Conservation (phyloP, 2,888 invertebrate genomes). For the Lasioglossum malachurum region DNA sequence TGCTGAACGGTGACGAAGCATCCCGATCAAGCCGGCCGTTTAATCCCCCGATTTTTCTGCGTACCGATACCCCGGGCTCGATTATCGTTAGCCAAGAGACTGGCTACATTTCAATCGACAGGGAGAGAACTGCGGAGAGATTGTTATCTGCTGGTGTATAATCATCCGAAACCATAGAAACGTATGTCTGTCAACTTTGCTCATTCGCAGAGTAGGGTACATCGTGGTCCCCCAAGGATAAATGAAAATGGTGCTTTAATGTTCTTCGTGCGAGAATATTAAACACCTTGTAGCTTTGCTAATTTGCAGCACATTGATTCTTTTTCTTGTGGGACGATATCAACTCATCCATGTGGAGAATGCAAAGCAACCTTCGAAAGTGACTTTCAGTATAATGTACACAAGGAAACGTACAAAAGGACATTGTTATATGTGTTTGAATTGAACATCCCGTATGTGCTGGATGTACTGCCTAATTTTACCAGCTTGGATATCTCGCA, state of each 20-base stretch:
- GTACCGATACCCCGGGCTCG: slow-evolving; percentile 7
- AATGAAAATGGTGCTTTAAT: not conserved
- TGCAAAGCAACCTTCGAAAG: too few relatives aligned
- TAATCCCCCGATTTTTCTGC: slow-evolving; percentile 44
- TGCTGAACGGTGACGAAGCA: slow-evolving; percentile 43
- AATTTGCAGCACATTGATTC: not conserved
- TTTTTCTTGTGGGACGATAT: not conserved
- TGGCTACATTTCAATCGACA: slow-evolving; percentile 18
- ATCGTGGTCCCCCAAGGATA: not conserved
- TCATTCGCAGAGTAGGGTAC: not conserved
- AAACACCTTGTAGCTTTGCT: not conserved
- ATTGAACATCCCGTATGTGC: not conserved
- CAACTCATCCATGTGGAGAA: too few relatives aligned
- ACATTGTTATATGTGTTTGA: not conserved
- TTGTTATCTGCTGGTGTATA: not conserved
- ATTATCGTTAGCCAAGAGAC: slow-evolving; percentile 35
- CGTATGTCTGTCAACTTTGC: not conserved
- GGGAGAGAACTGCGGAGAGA: not conserved
- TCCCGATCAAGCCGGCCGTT: slow-evolving; percentile 21
- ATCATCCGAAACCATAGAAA: not conserved
- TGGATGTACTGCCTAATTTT: too few relatives aligned
- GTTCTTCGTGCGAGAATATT: not conserved
- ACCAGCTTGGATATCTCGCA: too few relatives aligned
- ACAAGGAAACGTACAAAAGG: not conserved
- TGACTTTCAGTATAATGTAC: not conserved